These are phyloP conservation scores for Pyrgus malvae DNA, from an alignment of 2,888 invertebrate genomes.

Conservation along the genomic window DNA sequence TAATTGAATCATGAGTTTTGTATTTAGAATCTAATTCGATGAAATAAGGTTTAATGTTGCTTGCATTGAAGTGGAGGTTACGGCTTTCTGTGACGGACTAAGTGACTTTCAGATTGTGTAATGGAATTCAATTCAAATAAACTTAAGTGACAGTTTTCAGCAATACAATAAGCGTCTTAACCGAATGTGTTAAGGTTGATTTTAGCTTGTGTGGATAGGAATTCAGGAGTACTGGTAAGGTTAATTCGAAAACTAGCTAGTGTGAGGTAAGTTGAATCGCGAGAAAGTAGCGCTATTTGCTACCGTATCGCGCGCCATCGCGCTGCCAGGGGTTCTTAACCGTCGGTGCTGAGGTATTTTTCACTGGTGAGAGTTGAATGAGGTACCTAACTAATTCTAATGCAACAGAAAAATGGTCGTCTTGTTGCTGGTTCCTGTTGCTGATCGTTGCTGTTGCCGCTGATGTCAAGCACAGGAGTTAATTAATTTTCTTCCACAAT, in stretches of 20 bases:
- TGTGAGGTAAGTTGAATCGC: constrained; percentile 75
- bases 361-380: neutral
- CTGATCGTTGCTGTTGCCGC: too few species aligned
- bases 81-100: constrained; percentile 46
- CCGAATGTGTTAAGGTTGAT: constrained; percentile 33
- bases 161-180: constrained; percentile 30
- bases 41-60: constrained; percentile 38
- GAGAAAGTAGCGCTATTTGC: constrained; percentile 79
- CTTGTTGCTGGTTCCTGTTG: too few species aligned
- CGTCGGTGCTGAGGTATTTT: constrained; percentile 33
- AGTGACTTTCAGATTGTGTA: constrained; percentile 60
- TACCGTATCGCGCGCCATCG: constrained; percentile 80
- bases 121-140: constrained; percentile 42
- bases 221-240: constrained; percentile 36
- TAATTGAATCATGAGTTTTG: constrained; percentile 11
- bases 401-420: too few species aligned
- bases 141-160: constrained; percentile 33
- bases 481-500: too few species aligned
- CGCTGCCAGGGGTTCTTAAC: constrained; percentile 51
- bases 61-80: constrained; percentile 32
- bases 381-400: too few species aligned
- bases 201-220: constrained; percentile 29
- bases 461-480: too few species aligned
- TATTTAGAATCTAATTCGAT: neutral
- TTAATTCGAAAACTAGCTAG: constrained; percentile 53